Base-by-base conservation (phyloP, 2,797 vertebrate genomes). In the Anabas testudineus region DNA sequence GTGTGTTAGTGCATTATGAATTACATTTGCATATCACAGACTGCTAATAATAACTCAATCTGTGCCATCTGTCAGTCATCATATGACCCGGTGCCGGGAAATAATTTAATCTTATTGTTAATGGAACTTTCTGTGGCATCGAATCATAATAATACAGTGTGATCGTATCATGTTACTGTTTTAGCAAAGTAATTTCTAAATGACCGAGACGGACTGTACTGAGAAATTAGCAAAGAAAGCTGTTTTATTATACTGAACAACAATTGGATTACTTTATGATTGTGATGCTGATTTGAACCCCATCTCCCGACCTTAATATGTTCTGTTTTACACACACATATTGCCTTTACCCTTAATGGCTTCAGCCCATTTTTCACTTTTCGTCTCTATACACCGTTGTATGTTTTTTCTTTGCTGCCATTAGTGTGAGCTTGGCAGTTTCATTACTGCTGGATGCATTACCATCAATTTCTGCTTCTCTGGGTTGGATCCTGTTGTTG, bases 21-120 rank as follows among this genome's bases (percentile, higher is more conserved):
- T n/a, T n/a, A n/a, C n/a, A 72, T 76, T 70, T 75, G 60, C 34
- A 70, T 54, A 36, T 69, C 59, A 59, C 64, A 74, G 58, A 65
- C 6, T 13, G 28, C 14, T 24, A 26, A 48, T 57, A 60, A 51
- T 26, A 39, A 36, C 26, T 55, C 42, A 46, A 5, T 59, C 14
- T 43, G 49, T 39, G 46, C 32, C 21, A 43, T 37, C 56, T 43
- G 26, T 36, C 14, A 56, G 68, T 57, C 30, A 79, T 55, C 43
- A 10, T 21, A 47, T 30, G 34, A 47, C 54, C 46, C 30, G 8
- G 0, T 4, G 73, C 26, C 57, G 18, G 4, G 18, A 46, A 26
- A 69, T 76, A 53, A 78, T 61, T 78, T 5, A 68, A 67, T 55
- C 47, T 67, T 36, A 47, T 39, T 14, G 21, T 41, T 69, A n/a